Conservation (phyloP, 2,113 vertebrate genomes). For the Tyto alba region DNA sequence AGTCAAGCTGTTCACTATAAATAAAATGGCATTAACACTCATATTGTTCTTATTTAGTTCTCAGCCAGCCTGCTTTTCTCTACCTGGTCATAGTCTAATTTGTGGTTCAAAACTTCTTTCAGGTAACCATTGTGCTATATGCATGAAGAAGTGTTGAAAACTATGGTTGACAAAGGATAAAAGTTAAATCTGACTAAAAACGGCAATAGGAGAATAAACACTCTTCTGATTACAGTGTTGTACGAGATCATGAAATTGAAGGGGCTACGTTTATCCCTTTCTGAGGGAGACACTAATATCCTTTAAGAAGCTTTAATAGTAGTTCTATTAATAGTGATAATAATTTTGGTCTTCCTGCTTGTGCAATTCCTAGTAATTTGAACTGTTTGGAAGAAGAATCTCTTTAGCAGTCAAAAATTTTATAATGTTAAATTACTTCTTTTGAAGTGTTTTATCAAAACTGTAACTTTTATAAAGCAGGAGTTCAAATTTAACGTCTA, state of each 20-base stretch:
- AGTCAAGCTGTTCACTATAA: background rate
- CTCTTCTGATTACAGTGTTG: background rate
- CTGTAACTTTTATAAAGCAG: background rate
- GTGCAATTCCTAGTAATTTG: background rate
- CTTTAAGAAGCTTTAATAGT: background rate
- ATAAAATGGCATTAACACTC: background rate
- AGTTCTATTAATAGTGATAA: background rate
- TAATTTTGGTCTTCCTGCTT: background rate
- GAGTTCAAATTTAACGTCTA: background rate
- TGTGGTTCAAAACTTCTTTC: background rate
- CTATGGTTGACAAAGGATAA: background rate
- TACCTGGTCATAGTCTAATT: background rate
- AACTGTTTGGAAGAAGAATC: background rate
- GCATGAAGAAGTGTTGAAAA: background rate
- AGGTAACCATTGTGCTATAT: background rate
- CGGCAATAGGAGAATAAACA: background rate
- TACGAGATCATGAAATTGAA: background rate
- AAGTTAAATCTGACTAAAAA: background rate
- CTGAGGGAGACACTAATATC: background rate
- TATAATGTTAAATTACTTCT: background rate
- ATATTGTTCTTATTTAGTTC: background rate
- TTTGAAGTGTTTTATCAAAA: background rate
- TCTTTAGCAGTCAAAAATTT: background rate
- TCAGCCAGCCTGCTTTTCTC: background rate
- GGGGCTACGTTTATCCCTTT: background rate